Percentiles rank a stretch among this genome's conserved stretches.
These are phyloP conservation scores for Nerophis lumbriciformis DNA, from an alignment of 2,113 vertebrate genomes.

Conservation along the genomic window DNA sequence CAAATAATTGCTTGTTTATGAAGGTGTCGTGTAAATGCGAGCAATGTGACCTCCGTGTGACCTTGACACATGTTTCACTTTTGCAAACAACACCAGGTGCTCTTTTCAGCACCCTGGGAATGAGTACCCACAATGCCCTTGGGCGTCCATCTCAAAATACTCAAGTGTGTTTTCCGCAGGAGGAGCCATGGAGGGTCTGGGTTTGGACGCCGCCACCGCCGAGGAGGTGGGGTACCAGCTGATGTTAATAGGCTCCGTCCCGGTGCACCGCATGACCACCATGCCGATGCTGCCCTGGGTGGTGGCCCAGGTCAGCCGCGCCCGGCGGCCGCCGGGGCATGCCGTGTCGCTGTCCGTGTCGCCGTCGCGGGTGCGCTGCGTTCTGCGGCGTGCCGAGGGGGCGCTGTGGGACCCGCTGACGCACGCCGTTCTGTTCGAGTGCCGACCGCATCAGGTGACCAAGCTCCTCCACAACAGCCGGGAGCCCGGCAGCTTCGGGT, in stretches of 20 bases:
- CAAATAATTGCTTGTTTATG: no score
- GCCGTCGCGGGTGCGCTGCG: constrained; percentile 72
- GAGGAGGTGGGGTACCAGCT: constrained; percentile 73
- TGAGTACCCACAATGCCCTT: not conserved
- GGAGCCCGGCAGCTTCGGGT: constrained; percentile 87
- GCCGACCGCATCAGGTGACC: constrained; percentile 81
- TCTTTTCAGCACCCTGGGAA: constrained; percentile 24
- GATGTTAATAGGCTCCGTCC: constrained; percentile 79
- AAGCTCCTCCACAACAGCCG: constrained; percentile 93
- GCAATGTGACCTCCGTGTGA: constrained; percentile 22
- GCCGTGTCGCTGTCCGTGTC: constrained; percentile 77
- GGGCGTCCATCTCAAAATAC: not conserved
- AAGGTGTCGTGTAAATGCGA: no score
- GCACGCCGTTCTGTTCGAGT: constrained; percentile 80
- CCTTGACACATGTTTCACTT: constrained; percentile 46
- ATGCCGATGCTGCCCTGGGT: constrained; percentile 96
- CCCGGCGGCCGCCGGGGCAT: constrained; percentile 32
- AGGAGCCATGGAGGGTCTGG: not conserved
- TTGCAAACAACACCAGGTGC: constrained; percentile 29
- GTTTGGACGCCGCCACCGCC: no score
- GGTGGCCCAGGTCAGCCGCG: constrained; percentile 82
- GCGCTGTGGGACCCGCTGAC: constrained; percentile 83
- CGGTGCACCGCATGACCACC: constrained; percentile 83
- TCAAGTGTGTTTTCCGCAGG: not conserved
- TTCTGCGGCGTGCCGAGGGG: constrained; percentile 62